Base-by-base conservation (phyloP, 2,797 vertebrate species). In the Ctenosaura bakeri region DNA sequence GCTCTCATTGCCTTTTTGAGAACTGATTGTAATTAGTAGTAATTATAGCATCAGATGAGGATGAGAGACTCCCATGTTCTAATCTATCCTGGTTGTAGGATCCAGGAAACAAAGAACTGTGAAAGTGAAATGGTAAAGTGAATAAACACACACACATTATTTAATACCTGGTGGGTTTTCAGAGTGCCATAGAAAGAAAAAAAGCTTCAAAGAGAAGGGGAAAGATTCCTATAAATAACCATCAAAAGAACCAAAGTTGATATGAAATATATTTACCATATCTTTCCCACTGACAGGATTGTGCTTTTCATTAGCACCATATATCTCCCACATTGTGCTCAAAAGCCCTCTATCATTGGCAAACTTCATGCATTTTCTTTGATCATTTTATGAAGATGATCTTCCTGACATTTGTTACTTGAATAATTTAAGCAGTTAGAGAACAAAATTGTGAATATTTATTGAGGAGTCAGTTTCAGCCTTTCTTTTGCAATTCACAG, bases 301-400 rank as follows among this genome's bases (percentile, higher is more conserved):
- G 69, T 22, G 71, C n/a, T n/a, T n/a, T 52, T 35, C 18, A 35
- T 77, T 38, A 38, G 83, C 0, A 0, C 3, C 38, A 54, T 54
- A 42, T 89, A 86, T 92, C 18, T 88, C 38, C 79, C 74, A 80
- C 29, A 29, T 0, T 18, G 52, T 71, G 5, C 81, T 91, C 89
- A 74, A 7, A 32, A 83, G 12, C 29, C 86, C 64, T 92, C 24
- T 80, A n/a, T 38, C 24, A 24, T 92, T 77, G 69, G 14, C 69
- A 86, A 80, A 64, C 83, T 10, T 32, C 29, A 13, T 32, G 29
- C 29, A 56, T 46, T 50, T 10, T 32, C 13, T 78, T 64, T 56
- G 26, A 90, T 0, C 3, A 2, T 64, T 89, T 32, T 69, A 69
- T 69, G 66, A 69, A 69, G 29, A 32, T 69, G 66, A 69, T 69